Conservation (phyloP, 2,113 vertebrate species). For the Odocoileus virginianus region DNA sequence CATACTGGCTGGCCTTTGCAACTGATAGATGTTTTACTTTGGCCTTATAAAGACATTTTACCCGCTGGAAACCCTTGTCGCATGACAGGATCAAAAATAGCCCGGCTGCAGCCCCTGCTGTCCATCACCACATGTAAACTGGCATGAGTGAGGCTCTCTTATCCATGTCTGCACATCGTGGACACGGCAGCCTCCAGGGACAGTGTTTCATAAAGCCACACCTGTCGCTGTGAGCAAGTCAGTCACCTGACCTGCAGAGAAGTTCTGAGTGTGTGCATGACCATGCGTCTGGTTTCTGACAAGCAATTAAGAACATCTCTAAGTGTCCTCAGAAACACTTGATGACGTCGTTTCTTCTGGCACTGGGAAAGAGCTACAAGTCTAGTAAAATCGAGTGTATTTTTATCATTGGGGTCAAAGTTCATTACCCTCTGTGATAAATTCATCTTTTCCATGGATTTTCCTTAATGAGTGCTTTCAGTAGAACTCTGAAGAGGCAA, state of each 20-base stretch:
- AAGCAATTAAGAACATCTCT: slow-evolving; percentile 56
- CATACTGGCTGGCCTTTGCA: slow-evolving; percentile 74
- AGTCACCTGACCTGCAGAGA: slow-evolving; percentile 74
- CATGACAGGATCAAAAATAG: slow-evolving; percentile 96
- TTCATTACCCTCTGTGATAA: slow-evolving; percentile 53
- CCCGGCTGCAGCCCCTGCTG: slow-evolving; percentile 88
- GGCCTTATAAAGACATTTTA: slow-evolving; percentile 89
- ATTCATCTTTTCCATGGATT: slow-evolving; percentile 58
- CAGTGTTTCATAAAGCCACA: slow-evolving; percentile 79
- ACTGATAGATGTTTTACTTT: slow-evolving; percentile 86
- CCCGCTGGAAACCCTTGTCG: slow-evolving; percentile 84
- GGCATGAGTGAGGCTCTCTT: slow-evolving; percentile 68
- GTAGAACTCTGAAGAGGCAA: slow-evolving; percentile 30
- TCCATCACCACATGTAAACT: slow-evolving; percentile 87
- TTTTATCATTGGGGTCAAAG: slow-evolving; percentile 58
- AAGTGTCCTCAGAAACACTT: slow-evolving; percentile 69
- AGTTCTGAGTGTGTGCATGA: slow-evolving; percentile 67
- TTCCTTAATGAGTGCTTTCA: slow-evolving; percentile 36
- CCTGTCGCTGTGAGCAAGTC: slow-evolving; percentile 72
- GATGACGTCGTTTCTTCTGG: slow-evolving; percentile 29
- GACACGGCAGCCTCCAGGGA: slow-evolving; percentile 67
- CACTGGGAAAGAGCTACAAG: slow-evolving; percentile 57
- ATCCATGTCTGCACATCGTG: slow-evolving; percentile 64
- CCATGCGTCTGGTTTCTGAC: slow-evolving; percentile 61
- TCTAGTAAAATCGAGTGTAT: slow-evolving; percentile 57